Evolutionary conservation across 2,888 invertebrate genomes (phyloP).

Genomic region (Baronia brevicornis): DNA sequence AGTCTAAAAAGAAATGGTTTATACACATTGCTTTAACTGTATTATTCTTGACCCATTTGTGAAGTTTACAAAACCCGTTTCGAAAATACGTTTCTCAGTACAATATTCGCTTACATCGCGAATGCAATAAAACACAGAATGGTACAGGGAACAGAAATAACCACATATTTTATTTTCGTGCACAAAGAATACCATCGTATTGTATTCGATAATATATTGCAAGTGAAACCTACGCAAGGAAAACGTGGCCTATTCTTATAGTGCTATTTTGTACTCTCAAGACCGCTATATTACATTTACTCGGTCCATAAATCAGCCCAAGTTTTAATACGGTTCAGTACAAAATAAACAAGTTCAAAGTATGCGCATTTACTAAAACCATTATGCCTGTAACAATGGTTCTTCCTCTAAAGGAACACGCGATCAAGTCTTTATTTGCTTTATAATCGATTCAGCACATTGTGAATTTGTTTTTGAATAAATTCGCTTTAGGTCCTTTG

Average conservation of each 20-base stretch:
- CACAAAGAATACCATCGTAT: constrained; percentile 2
- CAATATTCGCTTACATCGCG: not conserved
- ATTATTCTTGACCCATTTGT: not conserved
- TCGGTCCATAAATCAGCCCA: constrained; percentile 11
- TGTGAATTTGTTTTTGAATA: no score
- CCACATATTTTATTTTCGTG: not conserved
- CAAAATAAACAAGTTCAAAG: constrained; percentile 1
- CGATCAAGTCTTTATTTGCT: no score
- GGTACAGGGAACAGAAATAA: not conserved
- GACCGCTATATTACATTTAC: constrained; percentile 1
- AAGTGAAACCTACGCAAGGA: constrained; percentile 8
- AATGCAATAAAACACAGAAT: constrained; percentile 1
- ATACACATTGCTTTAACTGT: no score
- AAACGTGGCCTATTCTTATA: constrained; percentile 2
- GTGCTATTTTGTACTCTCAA: constrained; percentile 11
- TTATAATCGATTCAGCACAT: no score
- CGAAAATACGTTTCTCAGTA: no score
- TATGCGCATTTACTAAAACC: not conserved
- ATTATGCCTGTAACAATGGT: not conserved
- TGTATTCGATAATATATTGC: constrained; percentile 4
- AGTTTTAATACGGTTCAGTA: constrained; percentile 7
- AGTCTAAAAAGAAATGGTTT: no score
- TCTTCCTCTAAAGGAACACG: constrained; percentile 1
- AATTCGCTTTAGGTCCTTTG: no score
- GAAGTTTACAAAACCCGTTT: not conserved